These are phyloP conservation scores for Bicyclus anynana DNA, from an alignment of 1,140 invertebrate genomes.

Conservation along the genomic window DNA sequence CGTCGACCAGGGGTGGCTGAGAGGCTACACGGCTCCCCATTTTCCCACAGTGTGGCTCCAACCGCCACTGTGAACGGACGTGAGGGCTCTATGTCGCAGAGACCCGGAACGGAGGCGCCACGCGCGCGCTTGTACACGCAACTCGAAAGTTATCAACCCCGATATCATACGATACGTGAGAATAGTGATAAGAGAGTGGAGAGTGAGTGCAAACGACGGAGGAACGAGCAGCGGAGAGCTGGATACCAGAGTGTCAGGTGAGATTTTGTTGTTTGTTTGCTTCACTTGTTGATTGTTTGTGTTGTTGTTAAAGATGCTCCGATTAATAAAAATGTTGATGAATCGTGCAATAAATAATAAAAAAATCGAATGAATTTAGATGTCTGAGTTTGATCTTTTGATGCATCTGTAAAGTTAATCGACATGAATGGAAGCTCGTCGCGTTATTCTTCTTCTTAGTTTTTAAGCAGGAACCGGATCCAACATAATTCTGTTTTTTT, in stretches of 20 bases:
- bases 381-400: no score
- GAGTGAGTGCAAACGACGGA: slow-evolving; percentile 57
- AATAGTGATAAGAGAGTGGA: slow-evolving; percentile 67
- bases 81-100: slow-evolving; percentile 52
- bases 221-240: slow-evolving; percentile 51
- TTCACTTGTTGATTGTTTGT: slow-evolving; percentile 24
- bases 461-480: no score
- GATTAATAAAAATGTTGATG: no score
- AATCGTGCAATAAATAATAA: no score
- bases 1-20: slow-evolving; percentile 57
- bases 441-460: no score
- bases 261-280: slow-evolving; percentile 25
- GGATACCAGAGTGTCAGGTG: slow-evolving; percentile 50
- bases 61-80: slow-evolving; percentile 47
- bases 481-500: no score
- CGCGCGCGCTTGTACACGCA: slow-evolving; percentile 62
- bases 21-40: slow-evolving; percentile 26
- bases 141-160: slow-evolving; percentile 75
- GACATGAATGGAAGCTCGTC: no score
- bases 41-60: slow-evolving; percentile 48
- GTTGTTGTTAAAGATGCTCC: background rate
- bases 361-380: no score
- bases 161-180: slow-evolving; percentile 74
- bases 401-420: no score
- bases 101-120: slow-evolving; percentile 48